Conservation (phyloP, 1,140 invertebrate genomes). For the Ridgeia piscesae region DNA sequence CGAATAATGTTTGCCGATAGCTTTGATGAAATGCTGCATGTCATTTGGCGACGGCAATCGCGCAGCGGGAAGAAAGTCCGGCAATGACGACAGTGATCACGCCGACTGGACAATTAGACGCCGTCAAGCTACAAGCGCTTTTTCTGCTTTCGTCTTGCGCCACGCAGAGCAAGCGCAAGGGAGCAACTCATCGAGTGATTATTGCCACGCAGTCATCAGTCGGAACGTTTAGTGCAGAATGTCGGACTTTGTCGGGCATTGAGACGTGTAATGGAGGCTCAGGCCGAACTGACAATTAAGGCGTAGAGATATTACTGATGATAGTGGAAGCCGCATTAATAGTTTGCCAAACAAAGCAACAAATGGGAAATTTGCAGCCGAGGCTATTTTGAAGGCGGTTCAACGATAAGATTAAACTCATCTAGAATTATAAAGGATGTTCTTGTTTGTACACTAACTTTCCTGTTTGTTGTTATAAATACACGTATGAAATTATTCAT, state of each 20-base stretch:
- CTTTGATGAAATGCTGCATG: not conserved
- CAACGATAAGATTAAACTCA: no score
- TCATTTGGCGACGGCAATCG: not conserved
- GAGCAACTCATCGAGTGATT: no score
- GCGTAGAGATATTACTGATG: not conserved
- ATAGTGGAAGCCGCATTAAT: not conserved
- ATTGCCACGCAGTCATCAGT: not conserved
- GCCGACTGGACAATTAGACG: not conserved
- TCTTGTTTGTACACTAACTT: no score
- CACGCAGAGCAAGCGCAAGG: not conserved
- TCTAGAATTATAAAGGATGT: no score
- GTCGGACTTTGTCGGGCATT: not conserved
- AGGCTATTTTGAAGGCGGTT: no score
- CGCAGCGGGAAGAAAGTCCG: not conserved
- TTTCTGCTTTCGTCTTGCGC: not conserved
- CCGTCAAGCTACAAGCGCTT: not conserved
- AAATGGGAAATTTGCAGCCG: not conserved
- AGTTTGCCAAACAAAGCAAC: not conserved
- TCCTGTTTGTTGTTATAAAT: no score
- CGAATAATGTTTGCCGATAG: conserved; percentile 1
- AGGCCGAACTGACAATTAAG: not conserved
- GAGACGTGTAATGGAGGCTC: not conserved
- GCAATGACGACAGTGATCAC: not conserved
- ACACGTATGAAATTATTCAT: no score
- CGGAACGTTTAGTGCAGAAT: not conserved